A percentile compares a stretch with the other conserved stretches of the same genome.
These are phyloP conservation scores for Pogonomyrmex barbatus DNA, from an alignment of 1,140 invertebrate genomes.

Conservation along the genomic window DNA sequence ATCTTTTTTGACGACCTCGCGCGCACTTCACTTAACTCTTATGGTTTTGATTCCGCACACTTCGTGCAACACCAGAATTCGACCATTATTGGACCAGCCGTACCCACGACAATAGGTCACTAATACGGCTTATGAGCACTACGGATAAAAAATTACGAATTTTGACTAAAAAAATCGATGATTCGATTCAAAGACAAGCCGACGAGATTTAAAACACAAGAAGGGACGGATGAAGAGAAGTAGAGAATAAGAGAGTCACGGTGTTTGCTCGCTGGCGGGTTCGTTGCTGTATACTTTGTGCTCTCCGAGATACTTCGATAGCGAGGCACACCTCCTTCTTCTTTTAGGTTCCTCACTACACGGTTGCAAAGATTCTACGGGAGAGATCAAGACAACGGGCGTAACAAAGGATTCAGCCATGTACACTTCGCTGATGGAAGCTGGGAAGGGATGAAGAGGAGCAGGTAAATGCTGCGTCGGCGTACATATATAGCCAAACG, in stretches of 20 bases:
- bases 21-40: not conserved
- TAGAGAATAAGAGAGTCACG: conserved; percentile 66
- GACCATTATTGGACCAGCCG: conserved; percentile 1
- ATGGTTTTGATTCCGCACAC: not conserved
- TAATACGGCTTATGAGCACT: conserved; percentile 59
- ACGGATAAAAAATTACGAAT: conserved; percentile 46
- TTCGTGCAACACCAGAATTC: conserved; percentile 24
- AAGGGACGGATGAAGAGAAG: not conserved
- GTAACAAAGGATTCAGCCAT: conserved; percentile 80
- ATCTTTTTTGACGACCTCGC: conserved; percentile 6
- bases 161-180: not conserved
- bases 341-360: conserved; percentile 59
- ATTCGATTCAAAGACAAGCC: conserved; percentile 29
- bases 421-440: conserved; percentile 49
- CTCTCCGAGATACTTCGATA: conserved; percentile 78
- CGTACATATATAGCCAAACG: conserved; percentile 7
- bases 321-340: conserved; percentile 64
- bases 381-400: conserved; percentile 76
- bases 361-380: conserved; percentile 73
- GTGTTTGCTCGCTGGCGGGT: conserved; percentile 72
- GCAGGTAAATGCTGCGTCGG: conserved; percentile 57
- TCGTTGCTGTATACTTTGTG: conserved; percentile 73
- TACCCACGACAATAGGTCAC: conserved; percentile 50
- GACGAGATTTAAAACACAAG: not conserved
- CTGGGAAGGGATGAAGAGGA: conserved; percentile 26